phyloP scores from a whole-genome alignment of 2,888 invertebrate species.

The Dicyrtomina minuta region DNA sequence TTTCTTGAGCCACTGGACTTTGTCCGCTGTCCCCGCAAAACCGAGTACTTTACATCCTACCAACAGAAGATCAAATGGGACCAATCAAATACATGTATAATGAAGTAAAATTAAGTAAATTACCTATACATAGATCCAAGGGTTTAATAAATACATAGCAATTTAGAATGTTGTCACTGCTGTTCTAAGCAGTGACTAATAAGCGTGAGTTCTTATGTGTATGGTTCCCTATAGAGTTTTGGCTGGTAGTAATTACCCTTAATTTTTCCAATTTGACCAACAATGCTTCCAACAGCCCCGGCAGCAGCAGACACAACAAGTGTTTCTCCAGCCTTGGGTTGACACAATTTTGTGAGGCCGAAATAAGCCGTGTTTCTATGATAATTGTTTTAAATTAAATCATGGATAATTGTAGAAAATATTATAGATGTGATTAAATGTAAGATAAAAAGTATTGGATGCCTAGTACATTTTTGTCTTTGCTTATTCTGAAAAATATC shows the following conservation, averaged over 20 bases:
- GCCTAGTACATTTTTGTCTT: too few relatives aligned
- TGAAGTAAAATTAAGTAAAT: neutral
- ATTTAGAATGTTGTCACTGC: too few relatives aligned
- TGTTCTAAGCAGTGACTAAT: neutral
- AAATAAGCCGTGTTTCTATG: constrained; percentile 72
- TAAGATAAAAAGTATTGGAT: too few relatives aligned
- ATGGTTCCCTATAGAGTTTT: too few relatives aligned
- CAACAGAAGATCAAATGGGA: too few relatives aligned
- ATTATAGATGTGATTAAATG: too few relatives aligned
- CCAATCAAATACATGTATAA: neutral
- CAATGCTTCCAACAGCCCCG: constrained; percentile 70
- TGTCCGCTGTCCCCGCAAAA: constrained; percentile 70
- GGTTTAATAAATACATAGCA: too few relatives aligned
- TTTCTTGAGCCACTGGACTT: constrained; percentile 67
- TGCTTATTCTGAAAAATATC: too few relatives aligned
- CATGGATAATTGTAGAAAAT: neutral
- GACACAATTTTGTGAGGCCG: constrained; percentile 70
- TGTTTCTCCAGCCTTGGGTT: constrained; percentile 71
- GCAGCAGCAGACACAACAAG: constrained; percentile 73
- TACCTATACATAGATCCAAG: too few relatives aligned
- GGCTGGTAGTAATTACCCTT: neutral
- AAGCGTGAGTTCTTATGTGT: too few relatives aligned
- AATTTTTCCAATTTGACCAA: constrained; percentile 76
- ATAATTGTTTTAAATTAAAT: neutral
- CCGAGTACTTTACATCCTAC: constrained; percentile 68